Percentiles rank a stretch among this genome's conserved stretches.
These are phyloP conservation scores for Butorides virescens DNA, from an alignment of 2,113 vertebrate species.

Conservation along the genomic window DNA sequence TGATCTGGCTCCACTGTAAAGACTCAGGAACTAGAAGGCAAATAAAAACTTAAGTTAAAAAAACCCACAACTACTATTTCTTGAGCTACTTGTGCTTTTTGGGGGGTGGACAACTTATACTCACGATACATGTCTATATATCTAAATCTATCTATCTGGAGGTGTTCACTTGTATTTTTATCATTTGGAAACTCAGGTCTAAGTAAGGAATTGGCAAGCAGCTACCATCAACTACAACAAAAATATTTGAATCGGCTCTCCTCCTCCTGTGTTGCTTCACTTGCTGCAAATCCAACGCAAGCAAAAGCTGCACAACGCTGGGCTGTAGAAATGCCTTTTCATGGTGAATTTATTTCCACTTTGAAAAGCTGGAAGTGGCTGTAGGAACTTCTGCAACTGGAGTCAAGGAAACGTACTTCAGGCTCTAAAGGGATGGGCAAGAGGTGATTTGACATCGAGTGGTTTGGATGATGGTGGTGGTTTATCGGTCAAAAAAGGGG, in stretches of 20 bases:
- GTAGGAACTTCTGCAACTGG: background rate
- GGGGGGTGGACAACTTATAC: background rate
- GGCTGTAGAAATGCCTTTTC: background rate
- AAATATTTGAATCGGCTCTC: background rate
- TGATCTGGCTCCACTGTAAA: constrained; percentile 3
- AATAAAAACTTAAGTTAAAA: constrained; percentile 3
- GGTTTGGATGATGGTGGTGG: background rate
- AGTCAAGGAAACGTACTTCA: background rate
- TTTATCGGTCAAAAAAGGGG: background rate
- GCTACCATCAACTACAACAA: background rate
- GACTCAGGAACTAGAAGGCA: background rate
- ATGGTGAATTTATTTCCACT: background rate
- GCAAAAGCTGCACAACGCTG: background rate
- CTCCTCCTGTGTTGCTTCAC: background rate
- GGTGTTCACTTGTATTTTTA: background rate
- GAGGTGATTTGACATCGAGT: background rate
- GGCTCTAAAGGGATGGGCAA: background rate
- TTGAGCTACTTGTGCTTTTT: background rate
- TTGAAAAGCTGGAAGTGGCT: background rate
- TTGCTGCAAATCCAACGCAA: background rate
- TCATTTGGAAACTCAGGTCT: background rate
- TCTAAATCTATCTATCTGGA: background rate
- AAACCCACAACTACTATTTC: background rate
- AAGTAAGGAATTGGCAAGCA: background rate
- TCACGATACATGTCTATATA: rapidly evolving